Evolutionary conservation across 2,888 invertebrate genomes (phyloP), one percentile per base, ranked within the genome.

Genomic region (Sphaeridia pumilis): DNA sequence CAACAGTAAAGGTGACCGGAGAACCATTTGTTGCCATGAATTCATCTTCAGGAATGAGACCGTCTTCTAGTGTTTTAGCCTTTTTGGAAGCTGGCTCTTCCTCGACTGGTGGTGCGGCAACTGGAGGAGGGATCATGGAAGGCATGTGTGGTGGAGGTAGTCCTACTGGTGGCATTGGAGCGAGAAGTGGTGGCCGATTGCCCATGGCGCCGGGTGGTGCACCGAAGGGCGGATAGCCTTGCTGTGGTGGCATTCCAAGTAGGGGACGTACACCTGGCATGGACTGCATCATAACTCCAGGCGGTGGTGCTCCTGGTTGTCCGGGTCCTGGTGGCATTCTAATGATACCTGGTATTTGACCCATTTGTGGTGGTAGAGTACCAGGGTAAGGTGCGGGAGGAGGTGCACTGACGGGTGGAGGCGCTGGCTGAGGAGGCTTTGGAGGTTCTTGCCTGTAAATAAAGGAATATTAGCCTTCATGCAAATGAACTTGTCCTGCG

Each of bases 71-170:
- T 46, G 88, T 89, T 58, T 92, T 80, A 56, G 84, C 74, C 69
- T 89, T 86, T 74, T 97, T 97, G 54, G 81, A 76, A 1, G 84
- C 80, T 1, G 93, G 90, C 66, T 87, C 90, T 54, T 92, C 92
- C 21, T 85, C 87, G 17, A 54, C 51, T 10, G 55, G 38, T 12
- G 49, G 52, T 22, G 44, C 49, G 12, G 51, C 53, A 12, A 42
- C 49, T 27, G 31, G 34, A 12, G 46, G 38, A 27, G 56, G 49
- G 22, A 51, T 52, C 10, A 54, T 41, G 12, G 47, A 17, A 7
- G 36, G 49, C 10, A 52, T 36, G 25, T 45, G 57, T 26, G 77
- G 77, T 50, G 70, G 67, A 2, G 71, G 70, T 44, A 70, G 70
- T 17, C 69, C 68, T 67, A 71, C 71, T 1, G 71, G 65, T 14